Base-by-base conservation (phyloP, 1,140 invertebrate species). In the Planococcus citri region DNA sequence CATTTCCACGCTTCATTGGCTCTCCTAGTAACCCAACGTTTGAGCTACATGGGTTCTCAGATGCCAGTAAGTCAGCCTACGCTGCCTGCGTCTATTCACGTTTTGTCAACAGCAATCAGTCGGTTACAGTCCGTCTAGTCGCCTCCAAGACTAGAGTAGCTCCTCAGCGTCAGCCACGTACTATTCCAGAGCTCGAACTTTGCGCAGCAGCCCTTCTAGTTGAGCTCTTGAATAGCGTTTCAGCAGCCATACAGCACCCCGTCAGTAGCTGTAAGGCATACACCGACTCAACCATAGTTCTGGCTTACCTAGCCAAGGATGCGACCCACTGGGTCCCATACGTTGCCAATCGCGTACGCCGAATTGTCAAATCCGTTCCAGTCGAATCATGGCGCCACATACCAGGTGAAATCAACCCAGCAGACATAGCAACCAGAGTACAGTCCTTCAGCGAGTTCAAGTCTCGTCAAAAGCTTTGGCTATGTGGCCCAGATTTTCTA, bases 171-270 rank as follows among this genome's bases (percentile, higher is more conserved):
- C 76, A 78, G 71, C 69, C 38, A 14, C 29, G 75, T 0, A 72
- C 76, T 1, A 76, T 80, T 20, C 78, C 79, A 0, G 38, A 76
- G 69, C 70, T 79, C 57, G 79, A 80, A 73, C 72, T 80, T 8
- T 75, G 73, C 29, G 78, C 72, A n/a, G 78, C 78, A 3, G 29
- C 76, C n/a, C 29, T 79, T 17, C 71, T 76, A 4, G 73, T 73
- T 17, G 24, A 71, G 61, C 68, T 75, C 21, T 1, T 76, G n/a
- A 17, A 74, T 68, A 21, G 71, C 71, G 1, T 73, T 73, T 4
- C 69, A 70, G 64, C 71, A 68, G 61, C 71, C 69, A 25, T 75
- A 41, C 10, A 75, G 51, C 58, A 73, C 25, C 58, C 51, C 4
- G 9, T 71, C 4, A 67, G 64, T 68, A 22, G 38, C 27, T 68